Base-by-base conservation (phyloP, 2,797 vertebrate species). In the Ceyx erithaca region DNA sequence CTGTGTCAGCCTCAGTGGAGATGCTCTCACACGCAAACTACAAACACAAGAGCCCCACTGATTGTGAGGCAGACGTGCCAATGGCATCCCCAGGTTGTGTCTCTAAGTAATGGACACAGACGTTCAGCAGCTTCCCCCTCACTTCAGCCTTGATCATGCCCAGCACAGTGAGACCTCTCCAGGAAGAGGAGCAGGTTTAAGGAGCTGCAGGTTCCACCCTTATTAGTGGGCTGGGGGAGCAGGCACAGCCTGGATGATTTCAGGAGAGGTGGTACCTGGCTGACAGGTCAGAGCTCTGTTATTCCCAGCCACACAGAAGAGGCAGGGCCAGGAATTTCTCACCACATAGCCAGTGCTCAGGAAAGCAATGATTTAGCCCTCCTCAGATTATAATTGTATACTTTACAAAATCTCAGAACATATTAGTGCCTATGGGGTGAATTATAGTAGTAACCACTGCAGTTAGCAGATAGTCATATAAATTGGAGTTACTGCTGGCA, bases 401-500 rank as follows among this genome's bases (percentile, higher is more conserved):
- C 75, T 89, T 87, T 22, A 93, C 83, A 94, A 83, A 90, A 77
- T 92, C 87, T 89, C 68, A 68, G 83, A 89, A 78, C 41, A 19
- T 14, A 54, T 75, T 76, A 75, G 90, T 57, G 78, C 81, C 87
- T 84, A 58, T 70, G 70, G 81, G 59, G 70, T 40, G 84, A 96
- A 94, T 77, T 92, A 91, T 4, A 41, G 83, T 61, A 48, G 78
- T 83, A 79, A 85, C 66, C 71, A 58, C 77, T 31, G 58, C 82
- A 77, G 80, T 84, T 72, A 90, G 71, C 70, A 66, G 66, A 77
- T 1, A 93, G 92, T 68, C 86, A 91, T 41, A 87, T 87, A 96
- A 95, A 92, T 10, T 54, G 63, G 75, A 87, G 75, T 55, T 62
- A 91, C 92, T 91, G 91, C 91, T 89, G 94, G 96, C 85, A 90